Conservation (phyloP, 2,888 invertebrate genomes). For the Coecobrya sp. region DNA sequence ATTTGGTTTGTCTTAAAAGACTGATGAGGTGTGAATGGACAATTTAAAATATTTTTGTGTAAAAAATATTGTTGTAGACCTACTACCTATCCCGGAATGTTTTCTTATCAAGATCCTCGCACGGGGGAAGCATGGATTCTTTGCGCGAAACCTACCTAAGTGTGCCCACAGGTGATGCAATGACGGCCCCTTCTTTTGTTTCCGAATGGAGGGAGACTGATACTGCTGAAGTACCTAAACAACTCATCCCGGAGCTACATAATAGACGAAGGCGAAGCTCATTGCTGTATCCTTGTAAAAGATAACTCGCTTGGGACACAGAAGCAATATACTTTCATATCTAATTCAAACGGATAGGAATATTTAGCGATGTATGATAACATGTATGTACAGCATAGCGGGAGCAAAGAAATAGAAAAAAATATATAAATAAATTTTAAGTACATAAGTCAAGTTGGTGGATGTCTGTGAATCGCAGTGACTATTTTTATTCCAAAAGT, state of each 20-base stretch:
- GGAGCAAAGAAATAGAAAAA: neutral
- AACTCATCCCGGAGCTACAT: constrained; percentile 67
- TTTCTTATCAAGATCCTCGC: constrained; percentile 20
- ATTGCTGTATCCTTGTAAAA: constrained; percentile 69
- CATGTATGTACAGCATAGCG: neutral
- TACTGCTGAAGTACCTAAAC: constrained; percentile 61
- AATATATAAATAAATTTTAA: neutral
- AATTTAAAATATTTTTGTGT: neutral
- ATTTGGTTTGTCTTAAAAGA: neutral
- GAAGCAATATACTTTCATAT: constrained; percentile 35
- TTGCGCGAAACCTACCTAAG: constrained; percentile 68
- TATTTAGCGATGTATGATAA: constrained; percentile 3
- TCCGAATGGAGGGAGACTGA: constrained; percentile 74
- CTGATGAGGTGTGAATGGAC: neutral
- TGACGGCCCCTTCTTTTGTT: constrained; percentile 47
- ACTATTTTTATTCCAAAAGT: no score
- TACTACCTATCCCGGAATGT: constrained; percentile 66
- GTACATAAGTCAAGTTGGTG: neutral
- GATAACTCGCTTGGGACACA: constrained; percentile 53
- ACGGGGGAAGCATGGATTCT: constrained; percentile 25
- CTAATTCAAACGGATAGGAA: neutral
- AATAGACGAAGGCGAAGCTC: constrained; percentile 72
- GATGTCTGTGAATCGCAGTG: no score
- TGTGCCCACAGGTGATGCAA: constrained; percentile 71
- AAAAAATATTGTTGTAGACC: constrained; percentile 49